Evolutionary conservation across 1,140 invertebrate genomes (phyloP).

Genomic region (Phortica variegata): DNA sequence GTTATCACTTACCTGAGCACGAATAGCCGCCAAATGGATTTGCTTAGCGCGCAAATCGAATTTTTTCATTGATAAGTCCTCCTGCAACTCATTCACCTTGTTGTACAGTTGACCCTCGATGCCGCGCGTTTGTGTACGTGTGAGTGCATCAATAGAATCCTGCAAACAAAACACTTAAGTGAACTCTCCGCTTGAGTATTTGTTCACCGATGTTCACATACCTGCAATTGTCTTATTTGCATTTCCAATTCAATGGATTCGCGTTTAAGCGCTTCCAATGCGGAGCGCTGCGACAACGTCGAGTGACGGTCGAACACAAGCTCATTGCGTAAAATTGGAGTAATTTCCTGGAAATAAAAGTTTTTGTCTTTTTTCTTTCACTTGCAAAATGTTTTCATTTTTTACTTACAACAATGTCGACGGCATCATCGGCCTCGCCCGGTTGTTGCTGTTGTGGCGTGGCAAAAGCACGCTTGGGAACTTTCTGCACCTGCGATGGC

Average conservation of each 20-base stretch:
- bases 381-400: background rate
- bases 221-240: slow-evolving; percentile 81
- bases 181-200: background rate
- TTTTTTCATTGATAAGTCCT: slow-evolving; percentile 91
- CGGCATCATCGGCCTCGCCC: slow-evolving; percentile 48
- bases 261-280: slow-evolving; percentile 76
- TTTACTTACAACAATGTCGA: slow-evolving; percentile 48
- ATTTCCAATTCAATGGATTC: slow-evolving; percentile 79
- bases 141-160: slow-evolving; percentile 79
- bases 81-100: slow-evolving; percentile 92
- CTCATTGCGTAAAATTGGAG: slow-evolving; percentile 76
- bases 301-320: slow-evolving; percentile 79
- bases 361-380: background rate
- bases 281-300: slow-evolving; percentile 69
- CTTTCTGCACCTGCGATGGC: slow-evolving; percentile 62
- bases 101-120: slow-evolving; percentile 83
- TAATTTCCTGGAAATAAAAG: slow-evolving; percentile 59
- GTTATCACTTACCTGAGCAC: slow-evolving; percentile 83
- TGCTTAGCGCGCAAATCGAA: slow-evolving; percentile 90
- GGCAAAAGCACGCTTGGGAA: slow-evolving; percentile 65
- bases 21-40: slow-evolving; percentile 83
- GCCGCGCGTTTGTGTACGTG: slow-evolving; percentile 83
- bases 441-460: slow-evolving; percentile 65
- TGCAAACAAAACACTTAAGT: slow-evolving; percentile 53
- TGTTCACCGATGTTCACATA: slow-evolving; percentile 24